A percentile compares a stretch with the other conserved stretches of the same genome.
These are phyloP conservation scores for Lepidocolaptes lacrymiger DNA, from an alignment of 2,797 vertebrate species.

Conservation along the genomic window DNA sequence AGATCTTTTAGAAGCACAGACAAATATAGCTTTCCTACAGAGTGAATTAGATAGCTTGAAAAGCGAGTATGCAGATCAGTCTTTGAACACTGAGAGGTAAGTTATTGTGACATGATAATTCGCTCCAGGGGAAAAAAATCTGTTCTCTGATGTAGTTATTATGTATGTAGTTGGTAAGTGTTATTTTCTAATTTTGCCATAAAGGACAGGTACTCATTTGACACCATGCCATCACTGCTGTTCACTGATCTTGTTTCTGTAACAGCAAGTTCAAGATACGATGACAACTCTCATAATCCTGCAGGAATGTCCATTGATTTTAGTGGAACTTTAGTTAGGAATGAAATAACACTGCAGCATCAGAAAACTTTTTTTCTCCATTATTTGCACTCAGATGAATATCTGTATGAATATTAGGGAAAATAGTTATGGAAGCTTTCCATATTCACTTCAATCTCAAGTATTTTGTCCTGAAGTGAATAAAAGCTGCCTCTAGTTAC, in stretches of 20 bases:
- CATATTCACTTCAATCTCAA: not conserved
- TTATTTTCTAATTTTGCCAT: not conserved
- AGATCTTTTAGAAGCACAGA: constrained; percentile 93
- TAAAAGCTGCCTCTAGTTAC: not conserved
- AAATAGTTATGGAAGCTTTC: not conserved
- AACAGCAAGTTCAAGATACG: not conserved
- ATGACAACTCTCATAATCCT: not conserved
- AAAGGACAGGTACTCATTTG: not conserved
- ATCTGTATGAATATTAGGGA: not conserved
- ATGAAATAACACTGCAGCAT: not conserved
- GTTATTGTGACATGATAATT: not conserved
- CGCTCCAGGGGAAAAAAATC: not conserved
- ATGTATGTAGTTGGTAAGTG: not conserved
- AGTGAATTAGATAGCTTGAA: constrained; percentile 94
- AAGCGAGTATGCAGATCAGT: constrained; percentile 93
- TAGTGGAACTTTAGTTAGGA: not conserved
- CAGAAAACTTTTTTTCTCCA: not conserved
- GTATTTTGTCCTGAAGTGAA: not conserved
- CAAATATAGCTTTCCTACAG: constrained; percentile 90
- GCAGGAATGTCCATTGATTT: not conserved
- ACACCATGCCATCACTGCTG: accelerated
- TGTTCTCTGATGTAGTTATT: not conserved
- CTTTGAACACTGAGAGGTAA: constrained; percentile 90
- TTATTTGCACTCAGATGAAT: not conserved
- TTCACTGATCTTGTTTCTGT: not conserved